Evolutionary conservation across 2,113 vertebrate species (phyloP), one percentile per base, ranked within the genome.

Genomic region (Sturnus vulgaris): DNA sequence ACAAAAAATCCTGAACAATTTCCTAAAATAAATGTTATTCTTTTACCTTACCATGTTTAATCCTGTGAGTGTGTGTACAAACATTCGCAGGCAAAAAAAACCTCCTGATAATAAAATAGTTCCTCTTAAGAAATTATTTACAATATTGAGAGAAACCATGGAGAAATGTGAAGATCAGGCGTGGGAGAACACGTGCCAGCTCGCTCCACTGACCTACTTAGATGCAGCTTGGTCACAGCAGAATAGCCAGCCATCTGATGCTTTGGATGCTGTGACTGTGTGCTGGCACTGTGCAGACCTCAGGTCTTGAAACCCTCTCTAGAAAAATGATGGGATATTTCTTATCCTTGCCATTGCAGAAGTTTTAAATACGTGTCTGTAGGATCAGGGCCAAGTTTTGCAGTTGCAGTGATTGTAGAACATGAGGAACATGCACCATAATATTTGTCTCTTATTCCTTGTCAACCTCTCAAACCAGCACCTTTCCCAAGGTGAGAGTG

Each of bases 401-500:
- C 23, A 15, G 22, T 23, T 10, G 71, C 22, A 10, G 25, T n/a
- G 46, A 20, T 5, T 35, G 44, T 15, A 50, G 57, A 72, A 31
- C 1, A 6, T 3, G 46, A 83, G 33, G 40, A 72, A 28, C 0
- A 0, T 20, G 24, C 1, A 5, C 31, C 31, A 27, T 22, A 21
- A 4, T 2, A 1, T 10, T 66, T 7, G 0, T 42, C 50, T 81
- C 46, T 80, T 81, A 27, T 31, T 75, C 27, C 12, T 37, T 42
- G 33, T 28, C 22, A 47, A 63, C 11, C 14, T 6, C 33, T 46
- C 27, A 65, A 77, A 73, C 6, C 42, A 53, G 12, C 33, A 66
- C 8, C 35, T 75, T n/a, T 55, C 52, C 10, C 18, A 76, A 27
- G 33, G 21, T 14, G 30, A 35, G 4, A 16, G 16, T 25, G 15